Conservation (phyloP, 2,113 vertebrate genomes). For the Rhizomys pruinosus region DNA sequence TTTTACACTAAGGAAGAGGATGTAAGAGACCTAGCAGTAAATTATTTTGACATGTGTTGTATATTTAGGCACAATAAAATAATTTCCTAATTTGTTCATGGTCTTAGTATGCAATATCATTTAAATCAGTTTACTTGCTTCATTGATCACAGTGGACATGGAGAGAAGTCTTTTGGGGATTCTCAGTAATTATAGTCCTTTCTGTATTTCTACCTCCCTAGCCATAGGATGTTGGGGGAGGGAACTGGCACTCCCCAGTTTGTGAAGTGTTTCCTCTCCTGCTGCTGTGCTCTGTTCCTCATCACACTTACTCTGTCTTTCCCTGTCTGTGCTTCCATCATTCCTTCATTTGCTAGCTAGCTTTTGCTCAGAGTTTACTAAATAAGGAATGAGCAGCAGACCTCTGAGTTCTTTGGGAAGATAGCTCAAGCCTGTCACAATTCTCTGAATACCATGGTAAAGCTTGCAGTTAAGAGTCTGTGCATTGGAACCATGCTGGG, state of each 20-base stretch:
- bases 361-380: neutral
- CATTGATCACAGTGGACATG: neutral
- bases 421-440: neutral
- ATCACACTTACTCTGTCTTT: neutral
- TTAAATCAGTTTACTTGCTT: neutral
- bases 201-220: neutral
- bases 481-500: neutral
- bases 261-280: neutral
- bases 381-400: neutral
- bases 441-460: neutral
- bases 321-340: neutral
- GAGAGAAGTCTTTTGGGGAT: neutral
- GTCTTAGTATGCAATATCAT: neutral
- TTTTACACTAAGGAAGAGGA: neutral
- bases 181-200: neutral
- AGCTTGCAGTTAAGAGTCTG: neutral
- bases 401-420: constrained; percentile 3
- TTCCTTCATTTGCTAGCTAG: neutral
- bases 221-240: neutral
- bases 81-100: neutral
- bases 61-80: neutral
- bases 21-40: neutral
- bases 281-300: neutral
- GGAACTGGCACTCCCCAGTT: neutral
- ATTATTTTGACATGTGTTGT: neutral